Conservation (phyloP, 2,888 invertebrate species). For the Latheticus oryzae region DNA sequence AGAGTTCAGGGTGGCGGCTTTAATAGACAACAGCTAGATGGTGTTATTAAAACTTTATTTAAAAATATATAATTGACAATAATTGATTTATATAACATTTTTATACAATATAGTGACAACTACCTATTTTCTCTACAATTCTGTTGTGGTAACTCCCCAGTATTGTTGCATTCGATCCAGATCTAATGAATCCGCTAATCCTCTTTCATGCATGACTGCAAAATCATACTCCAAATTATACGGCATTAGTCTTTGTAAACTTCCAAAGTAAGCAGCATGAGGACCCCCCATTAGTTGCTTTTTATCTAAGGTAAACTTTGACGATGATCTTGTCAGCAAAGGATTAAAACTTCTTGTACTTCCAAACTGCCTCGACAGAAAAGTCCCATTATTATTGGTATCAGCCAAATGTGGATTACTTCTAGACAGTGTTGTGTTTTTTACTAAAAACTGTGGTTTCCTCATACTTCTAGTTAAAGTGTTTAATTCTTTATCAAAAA, state of each 20-base stretch:
- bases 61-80: background rate
- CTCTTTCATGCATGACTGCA: slow-evolving; percentile 83
- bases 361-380: slow-evolving; percentile 81
- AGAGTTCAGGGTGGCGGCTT: background rate
- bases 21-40: background rate
- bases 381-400: slow-evolving; percentile 63
- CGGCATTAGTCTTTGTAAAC: slow-evolving; percentile 85
- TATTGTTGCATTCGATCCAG: slow-evolving; percentile 90
- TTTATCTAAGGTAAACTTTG: slow-evolving; percentile 71
- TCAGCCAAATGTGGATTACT: slow-evolving; percentile 77
- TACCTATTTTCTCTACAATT: too few species aligned
- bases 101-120: background rate
- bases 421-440: slow-evolving; percentile 73
- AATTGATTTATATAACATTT: background rate
- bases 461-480: slow-evolving; percentile 76
- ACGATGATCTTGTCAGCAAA: slow-evolving; percentile 69
- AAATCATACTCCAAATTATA: slow-evolving; percentile 87
- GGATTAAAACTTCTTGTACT: slow-evolving; percentile 84
- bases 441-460: slow-evolving; percentile 67
- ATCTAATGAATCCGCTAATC: slow-evolving; percentile 80
- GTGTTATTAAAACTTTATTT: background rate
- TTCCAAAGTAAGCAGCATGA: slow-evolving; percentile 89
- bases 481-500: slow-evolving; percentile 89
- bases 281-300: slow-evolving; percentile 80
- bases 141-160: slow-evolving; percentile 91